phyloP scores from a whole-genome alignment of 1,140 invertebrate species.

The Brachionus rotundiformis region DNA sequence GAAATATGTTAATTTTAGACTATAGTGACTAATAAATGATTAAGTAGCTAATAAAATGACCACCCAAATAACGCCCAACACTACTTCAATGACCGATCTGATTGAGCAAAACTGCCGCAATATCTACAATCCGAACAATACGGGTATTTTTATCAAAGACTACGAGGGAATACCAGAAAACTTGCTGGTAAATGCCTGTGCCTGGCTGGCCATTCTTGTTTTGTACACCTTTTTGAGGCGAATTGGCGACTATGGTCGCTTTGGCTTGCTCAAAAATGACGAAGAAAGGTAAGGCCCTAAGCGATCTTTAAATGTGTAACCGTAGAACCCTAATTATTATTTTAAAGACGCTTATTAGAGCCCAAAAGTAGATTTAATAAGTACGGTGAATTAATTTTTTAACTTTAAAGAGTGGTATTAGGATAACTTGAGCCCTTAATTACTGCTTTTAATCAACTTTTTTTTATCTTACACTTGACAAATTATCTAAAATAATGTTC shows the following conservation, averaged over 20 bases:
- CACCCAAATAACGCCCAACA: conserved; percentile 18
- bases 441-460: conserved; percentile 1
- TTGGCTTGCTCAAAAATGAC: conserved; percentile 43
- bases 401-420: neutral
- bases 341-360: conserved; percentile 45
- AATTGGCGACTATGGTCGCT: conserved; percentile 50
- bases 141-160: conserved; percentile 29
- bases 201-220: neutral
- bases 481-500: too few relatives aligned
- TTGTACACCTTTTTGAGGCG: conserved; percentile 46
- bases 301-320: neutral
- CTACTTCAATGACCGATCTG: conserved; percentile 6
- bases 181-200: conserved; percentile 35
- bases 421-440: neutral
- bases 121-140: conserved; percentile 16
- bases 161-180: conserved; percentile 52
- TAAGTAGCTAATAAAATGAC: neutral
- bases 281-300: conserved; percentile 32
- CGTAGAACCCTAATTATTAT: conserved; percentile 11
- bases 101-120: conserved; percentile 41
- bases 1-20: conserved; percentile 45
- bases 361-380: conserved; percentile 36
- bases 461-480: too few relatives aligned
- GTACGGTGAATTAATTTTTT: neutral
- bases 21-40: conserved; percentile 17